Evolutionary conservation across 2,888 invertebrate species (phyloP), one percentile per base, ranked within the genome.

Genomic region (Dolomedes plantarius): DNA sequence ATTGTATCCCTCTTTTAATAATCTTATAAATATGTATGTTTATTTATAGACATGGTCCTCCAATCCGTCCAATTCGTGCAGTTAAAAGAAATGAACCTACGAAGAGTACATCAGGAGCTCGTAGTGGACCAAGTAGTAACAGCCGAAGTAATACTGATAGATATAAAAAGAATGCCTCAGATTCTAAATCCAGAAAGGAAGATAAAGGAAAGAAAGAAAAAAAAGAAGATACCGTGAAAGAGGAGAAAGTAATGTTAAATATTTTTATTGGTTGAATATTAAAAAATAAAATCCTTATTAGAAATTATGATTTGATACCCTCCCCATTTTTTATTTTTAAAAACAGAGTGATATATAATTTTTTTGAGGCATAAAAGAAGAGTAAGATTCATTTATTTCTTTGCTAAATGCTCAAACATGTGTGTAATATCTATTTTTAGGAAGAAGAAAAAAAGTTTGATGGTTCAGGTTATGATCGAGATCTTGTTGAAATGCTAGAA

Each of bases 401-500:
- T n/a, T n/a, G n/a, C n/a, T n/a, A n/a, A n/a, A n/a, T n/a, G n/a
- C n/a, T n/a, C n/a, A n/a, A n/a, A n/a, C n/a, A n/a, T n/a, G n/a
- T n/a, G n/a, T n/a, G n/a, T 36, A 36, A 7, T 36, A 32, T 16
- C 72, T 7, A 23, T n/a, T 6, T 27, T 32, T 56, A 94, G 88
- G 94, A 94, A n/a, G 94, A 94, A 87, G 93, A 91, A 23, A 90
- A 90, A 89, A 92, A 94, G 72, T 90, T 89, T 56, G 89, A 90
- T 68, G 93, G 93, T 0, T 94, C 93, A 71, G 95, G 94, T 16
- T 94, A 95, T 90, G 98, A 99, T 91, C 94, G 95, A 32, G 98
- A 98, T 91, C 93, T 99, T 82, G 97, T 98, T 19, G 98, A 99
- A 90, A 95, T 96, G 93, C 93, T 98, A 88, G 98, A 98, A 92